Conservation (phyloP, 1,140 invertebrate species). For the Drosophila guanche region DNA sequence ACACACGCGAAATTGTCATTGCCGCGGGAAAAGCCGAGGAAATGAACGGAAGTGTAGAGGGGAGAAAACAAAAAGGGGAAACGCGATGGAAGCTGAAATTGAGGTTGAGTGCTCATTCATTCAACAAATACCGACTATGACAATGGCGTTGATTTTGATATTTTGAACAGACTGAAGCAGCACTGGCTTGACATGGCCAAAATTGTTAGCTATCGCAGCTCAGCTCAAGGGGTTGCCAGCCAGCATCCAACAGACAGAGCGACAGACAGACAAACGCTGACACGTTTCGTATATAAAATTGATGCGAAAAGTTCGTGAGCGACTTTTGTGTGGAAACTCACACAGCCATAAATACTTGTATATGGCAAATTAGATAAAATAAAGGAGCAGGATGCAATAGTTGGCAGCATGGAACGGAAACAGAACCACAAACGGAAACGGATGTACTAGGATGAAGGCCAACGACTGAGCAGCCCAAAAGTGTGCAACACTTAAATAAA, state of each 20-base stretch:
- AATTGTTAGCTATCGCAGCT: conserved; percentile 49
- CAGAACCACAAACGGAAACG: neutral
- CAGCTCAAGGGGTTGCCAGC: conserved; percentile 40
- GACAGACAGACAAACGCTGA: conserved; percentile 14
- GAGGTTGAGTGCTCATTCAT: conserved; percentile 77
- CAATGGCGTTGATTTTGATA: conserved; percentile 75
- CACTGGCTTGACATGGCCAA: conserved; percentile 58
- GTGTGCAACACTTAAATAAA: conserved; percentile 48
- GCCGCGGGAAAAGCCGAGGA: conserved; percentile 23
- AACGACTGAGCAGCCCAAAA: conserved; percentile 42
- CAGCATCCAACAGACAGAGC: conserved; percentile 1
- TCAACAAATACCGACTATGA: conserved; percentile 47
- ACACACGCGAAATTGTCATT: conserved; percentile 81
- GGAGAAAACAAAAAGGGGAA: too few relatives aligned
- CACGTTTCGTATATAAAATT: conserved; percentile 62
- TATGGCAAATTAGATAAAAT: conserved; percentile 30
- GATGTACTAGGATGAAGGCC: neutral
- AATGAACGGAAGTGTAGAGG: conserved; percentile 10
- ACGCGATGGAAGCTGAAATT: conserved; percentile 66
- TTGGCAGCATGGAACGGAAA: conserved; percentile 1
- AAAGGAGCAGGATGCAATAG: conserved; percentile 16
- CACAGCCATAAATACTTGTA: conserved; percentile 17
- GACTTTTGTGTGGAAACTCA: conserved; percentile 29
- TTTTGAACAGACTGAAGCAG: conserved; percentile 58
- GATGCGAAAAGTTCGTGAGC: conserved; percentile 65